Conservation (phyloP, 2,797 vertebrate species). For the Mormyrus hasselquistii region DNA sequence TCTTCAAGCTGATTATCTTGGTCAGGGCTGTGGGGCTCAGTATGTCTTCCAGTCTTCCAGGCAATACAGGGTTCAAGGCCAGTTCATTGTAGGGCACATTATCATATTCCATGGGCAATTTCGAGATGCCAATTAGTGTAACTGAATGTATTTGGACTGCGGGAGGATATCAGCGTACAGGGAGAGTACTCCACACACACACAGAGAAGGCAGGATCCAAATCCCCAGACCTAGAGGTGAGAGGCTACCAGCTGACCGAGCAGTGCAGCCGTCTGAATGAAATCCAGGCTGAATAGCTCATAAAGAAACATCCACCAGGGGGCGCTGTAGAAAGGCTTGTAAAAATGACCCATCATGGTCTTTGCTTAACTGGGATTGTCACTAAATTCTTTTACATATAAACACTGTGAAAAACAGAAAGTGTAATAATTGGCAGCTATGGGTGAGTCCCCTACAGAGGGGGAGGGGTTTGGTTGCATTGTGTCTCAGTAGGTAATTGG, state of each 20-base stretch:
- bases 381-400: background rate
- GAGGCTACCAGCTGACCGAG: background rate
- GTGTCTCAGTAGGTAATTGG: background rate
- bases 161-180: background rate
- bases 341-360: background rate
- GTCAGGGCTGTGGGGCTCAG: slow-evolving; percentile 31
- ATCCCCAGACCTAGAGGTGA: background rate
- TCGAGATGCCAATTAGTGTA: background rate
- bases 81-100: background rate
- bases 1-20: slow-evolving; percentile 13
- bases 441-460: background rate
- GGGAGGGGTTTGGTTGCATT: background rate
- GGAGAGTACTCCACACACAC: background rate
- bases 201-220: background rate
- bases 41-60: slow-evolving; percentile 36
- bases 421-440: background rate
- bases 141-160: background rate
- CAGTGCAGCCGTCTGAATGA: background rate
- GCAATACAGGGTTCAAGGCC: slow-evolving; percentile 32
- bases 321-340: background rate
- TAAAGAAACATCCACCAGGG: background rate
- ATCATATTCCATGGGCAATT: background rate
- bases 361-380: background rate
- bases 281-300: background rate
- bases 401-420: background rate